These are phyloP conservation scores for Lissonota sp. DNA, from an alignment of 2,888 invertebrate genomes.

Conservation along the genomic window DNA sequence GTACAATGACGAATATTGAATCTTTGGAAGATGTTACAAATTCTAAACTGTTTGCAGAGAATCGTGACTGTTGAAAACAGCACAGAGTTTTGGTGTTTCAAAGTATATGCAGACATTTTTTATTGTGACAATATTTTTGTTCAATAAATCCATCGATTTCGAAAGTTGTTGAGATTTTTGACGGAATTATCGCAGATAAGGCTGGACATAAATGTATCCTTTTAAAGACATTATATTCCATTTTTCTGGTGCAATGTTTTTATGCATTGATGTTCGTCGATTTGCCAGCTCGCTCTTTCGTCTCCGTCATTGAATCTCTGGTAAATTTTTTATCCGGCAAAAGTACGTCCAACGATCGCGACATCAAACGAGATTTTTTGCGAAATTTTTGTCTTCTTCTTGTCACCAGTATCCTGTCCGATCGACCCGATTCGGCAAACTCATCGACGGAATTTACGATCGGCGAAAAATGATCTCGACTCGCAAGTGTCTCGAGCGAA, in stretches of 20 bases:
- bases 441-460: background rate
- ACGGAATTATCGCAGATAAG: background rate
- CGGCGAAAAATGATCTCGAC: conserved; percentile 37
- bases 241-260: no score
- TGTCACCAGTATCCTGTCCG: conserved; percentile 30
- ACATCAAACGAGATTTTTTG: conserved; percentile 25
- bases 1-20: background rate
- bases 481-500: conserved; percentile 72
- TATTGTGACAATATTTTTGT: background rate
- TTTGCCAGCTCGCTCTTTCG: no score
- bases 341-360: conserved; percentile 61
- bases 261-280: no score
- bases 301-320: background rate
- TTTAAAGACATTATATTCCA: no score
- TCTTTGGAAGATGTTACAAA: background rate
- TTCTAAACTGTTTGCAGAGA: background rate
- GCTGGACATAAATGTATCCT: background rate
- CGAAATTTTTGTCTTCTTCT: conserved; percentile 23
- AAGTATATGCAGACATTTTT: no score
- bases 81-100: no score
- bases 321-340: conserved; percentile 46
- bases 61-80: background rate
- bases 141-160: conserved; percentile 13
- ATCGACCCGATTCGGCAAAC: conserved; percentile 4
- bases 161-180: conserved; percentile 8